Percentiles rank a stretch among this genome's conserved stretches.
Conservation (phyloP, 2,113 vertebrate genomes). For the Mionectes macconnelli region DNA sequence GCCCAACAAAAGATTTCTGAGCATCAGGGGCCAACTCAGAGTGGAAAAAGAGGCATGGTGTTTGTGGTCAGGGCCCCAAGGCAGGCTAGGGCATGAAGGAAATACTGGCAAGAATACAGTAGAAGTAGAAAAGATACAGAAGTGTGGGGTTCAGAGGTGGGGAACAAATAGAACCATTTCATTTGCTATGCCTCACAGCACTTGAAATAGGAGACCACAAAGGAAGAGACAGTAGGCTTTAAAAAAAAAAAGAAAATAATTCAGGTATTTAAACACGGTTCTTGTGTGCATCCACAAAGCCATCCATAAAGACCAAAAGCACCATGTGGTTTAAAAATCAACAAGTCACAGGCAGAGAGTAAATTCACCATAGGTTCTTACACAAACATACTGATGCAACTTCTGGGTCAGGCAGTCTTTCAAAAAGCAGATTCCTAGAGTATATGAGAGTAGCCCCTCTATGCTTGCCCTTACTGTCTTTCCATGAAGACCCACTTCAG, state of each 20-base stretch:
- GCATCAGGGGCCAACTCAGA: not conserved
- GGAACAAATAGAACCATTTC: fast-evolving
- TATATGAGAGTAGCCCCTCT: not conserved
- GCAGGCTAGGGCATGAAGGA: not conserved
- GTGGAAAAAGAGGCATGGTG: not conserved
- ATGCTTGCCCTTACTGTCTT: not conserved
- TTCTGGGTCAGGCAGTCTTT: not conserved
- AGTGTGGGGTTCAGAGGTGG: not conserved
- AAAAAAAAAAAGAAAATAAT: not conserved
- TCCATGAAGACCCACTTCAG: not conserved
- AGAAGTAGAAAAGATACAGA: not conserved
- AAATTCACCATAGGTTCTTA: not conserved
- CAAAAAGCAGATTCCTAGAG: not conserved
- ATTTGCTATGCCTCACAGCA: not conserved
- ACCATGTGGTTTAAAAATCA: not conserved
- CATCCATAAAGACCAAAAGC: not conserved
- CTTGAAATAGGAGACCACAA: not conserved
- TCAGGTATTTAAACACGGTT: not conserved
- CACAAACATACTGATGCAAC: not conserved
- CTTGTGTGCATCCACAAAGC: not conserved
- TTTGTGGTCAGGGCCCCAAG: not conserved
- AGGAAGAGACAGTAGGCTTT: not conserved
- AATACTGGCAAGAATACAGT: not conserved
- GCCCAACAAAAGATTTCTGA: not conserved
- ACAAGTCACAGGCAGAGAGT: not conserved